phyloP scores from a whole-genome alignment of 1,140 invertebrate genomes.

The Drosophila ficusphila region DNA sequence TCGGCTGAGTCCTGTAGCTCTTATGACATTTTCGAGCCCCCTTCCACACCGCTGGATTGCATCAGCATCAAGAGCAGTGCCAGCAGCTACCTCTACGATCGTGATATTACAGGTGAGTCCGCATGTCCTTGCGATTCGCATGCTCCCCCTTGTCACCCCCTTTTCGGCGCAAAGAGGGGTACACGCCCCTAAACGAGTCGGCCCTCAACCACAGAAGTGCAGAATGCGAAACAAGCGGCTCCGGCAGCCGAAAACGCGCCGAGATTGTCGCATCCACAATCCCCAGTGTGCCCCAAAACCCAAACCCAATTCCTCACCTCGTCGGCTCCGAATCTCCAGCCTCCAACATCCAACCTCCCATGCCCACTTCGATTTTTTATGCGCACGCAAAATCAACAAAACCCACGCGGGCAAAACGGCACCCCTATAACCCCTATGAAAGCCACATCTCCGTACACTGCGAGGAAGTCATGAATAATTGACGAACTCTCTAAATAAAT shows the following conservation, averaged over 20 bases:
- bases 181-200: conserved; percentile 69
- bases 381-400: conserved; percentile 65
- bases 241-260: conserved; percentile 44
- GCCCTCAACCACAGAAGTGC: conserved; percentile 74
- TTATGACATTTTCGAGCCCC: conserved; percentile 66
- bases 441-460: conserved; percentile 12
- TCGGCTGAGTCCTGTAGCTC: conserved; percentile 63
- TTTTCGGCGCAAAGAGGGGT: conserved; percentile 28
- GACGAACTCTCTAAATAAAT: neutral
- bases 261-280: conserved; percentile 33
- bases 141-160: neutral
- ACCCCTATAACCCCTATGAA: conserved; percentile 5
- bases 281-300: neutral
- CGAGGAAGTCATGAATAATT: neutral
- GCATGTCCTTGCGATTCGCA: neutral
- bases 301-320: neutral
- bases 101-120: conserved; percentile 62
- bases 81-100: conserved; percentile 67
- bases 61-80: conserved; percentile 75
- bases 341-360: neutral
- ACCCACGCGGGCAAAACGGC: conserved; percentile 58
- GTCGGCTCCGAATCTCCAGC: conserved; percentile 7
- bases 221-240: conserved; percentile 69
- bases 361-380: conserved; percentile 50
- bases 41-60: conserved; percentile 57